A percentile compares a stretch with the other conserved stretches of the same genome.
Evolutionary conservation across 2,888 invertebrate genomes (phyloP).

Genomic region (Aporophyla lueneburgensis): DNA sequence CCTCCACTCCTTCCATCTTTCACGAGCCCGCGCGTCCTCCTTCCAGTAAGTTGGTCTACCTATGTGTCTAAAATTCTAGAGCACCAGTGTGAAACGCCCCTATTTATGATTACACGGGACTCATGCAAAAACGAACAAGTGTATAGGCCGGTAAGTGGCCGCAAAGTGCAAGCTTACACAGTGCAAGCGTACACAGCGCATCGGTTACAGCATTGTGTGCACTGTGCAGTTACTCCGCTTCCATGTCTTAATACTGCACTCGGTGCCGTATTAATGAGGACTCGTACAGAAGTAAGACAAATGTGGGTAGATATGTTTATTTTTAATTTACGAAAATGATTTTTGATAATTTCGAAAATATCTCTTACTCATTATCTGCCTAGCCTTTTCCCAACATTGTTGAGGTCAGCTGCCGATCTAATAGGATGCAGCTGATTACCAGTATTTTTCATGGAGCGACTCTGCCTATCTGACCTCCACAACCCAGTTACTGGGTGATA

Average conservation of each 20-base stretch:
- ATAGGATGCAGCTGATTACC: too few relatives aligned
- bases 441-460: too few relatives aligned
- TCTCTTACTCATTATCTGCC: neutral
- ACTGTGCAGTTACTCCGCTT: conserved; percentile 41
- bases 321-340: neutral
- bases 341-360: neutral
- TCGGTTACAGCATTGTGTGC: conserved; percentile 69
- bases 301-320: neutral
- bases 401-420: too few relatives aligned
- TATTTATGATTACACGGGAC: conserved; percentile 75
- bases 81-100: conserved; percentile 65
- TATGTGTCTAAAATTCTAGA: neutral
- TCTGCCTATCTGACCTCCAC: too few relatives aligned
- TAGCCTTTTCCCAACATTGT: too few relatives aligned
- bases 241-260: conserved; percentile 22
- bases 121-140: conserved; percentile 80
- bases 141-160: conserved; percentile 76
- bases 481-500: too few relatives aligned
- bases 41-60: too few relatives aligned
- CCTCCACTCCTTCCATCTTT: too few relatives aligned
- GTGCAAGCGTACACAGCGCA: conserved; percentile 79
- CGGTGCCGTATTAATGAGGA: conserved; percentile 39
- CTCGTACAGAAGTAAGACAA: neutral
- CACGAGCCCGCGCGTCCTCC: too few relatives aligned
- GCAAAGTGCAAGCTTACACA: conserved; percentile 81